Base-by-base conservation (phyloP, 2,113 vertebrate species). In the Salvelinus namaycush region DNA sequence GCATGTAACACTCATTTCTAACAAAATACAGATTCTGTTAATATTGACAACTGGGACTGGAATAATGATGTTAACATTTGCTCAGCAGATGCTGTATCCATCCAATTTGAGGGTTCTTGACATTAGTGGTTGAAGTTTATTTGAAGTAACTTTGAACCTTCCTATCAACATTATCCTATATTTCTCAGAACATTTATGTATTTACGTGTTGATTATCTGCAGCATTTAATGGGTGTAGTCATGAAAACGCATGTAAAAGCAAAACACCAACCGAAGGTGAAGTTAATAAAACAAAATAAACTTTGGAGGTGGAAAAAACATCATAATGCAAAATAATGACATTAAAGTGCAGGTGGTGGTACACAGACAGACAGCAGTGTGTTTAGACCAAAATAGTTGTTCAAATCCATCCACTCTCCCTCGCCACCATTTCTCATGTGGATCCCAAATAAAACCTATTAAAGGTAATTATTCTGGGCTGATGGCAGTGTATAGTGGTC, bases 391-490 rank as follows among this genome's bases (percentile, higher is more conserved):
- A 93, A 93, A 94, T 92, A 94, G 93, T 94, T 92, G 91, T 91
- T 91, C 90, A 93, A 93, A 92, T 83, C 88, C 79, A 89, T 88
- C 92, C 89, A 91, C 90, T 92, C 87, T 90, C 84, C 69, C 79
- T 83, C 86, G 82, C 82, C 89, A 76, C 71, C 81, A 89, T 89
- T 91, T 92, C 91, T 92, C 88, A 89, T 67, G 65, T 92, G 87
- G 90, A 88, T 93, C 92, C 93, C 94, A 94, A 94, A 94, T 94
- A 93, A 94, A 94, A 93, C 89, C 94, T 94, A 94, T 94, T 94
- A 94, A 94, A 94, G 91, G 89, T 94, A 94, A 94, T 94, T 94
- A 94, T 94, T 94, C 92, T 87, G 81, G 94, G 90, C 93, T 94
- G 94, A 94, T 94, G 93, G 93, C 92, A 94, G 92, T 87, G 83